Evolutionary conservation across 1,140 invertebrate genomes (phyloP), one percentile per base, ranked within the genome.

Genomic region (Drosophila repletoides): DNA sequence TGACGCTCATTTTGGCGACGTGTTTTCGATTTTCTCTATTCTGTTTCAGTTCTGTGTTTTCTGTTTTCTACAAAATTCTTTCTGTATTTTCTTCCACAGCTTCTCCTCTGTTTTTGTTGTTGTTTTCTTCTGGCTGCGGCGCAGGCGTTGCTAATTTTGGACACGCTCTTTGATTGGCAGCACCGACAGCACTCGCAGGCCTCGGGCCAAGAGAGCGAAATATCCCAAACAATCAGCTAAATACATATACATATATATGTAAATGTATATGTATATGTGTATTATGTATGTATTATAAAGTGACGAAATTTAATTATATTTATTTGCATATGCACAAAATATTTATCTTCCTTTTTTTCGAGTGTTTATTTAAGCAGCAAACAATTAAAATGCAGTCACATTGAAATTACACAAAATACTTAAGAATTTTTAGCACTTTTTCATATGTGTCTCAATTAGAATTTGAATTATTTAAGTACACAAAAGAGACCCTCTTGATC

Each of bases 1-100:
- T 90, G 53, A 72, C 88, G 67, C 77, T 89, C 86, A 89, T 84
- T 80, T 70, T 90, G 71, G 58, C 53, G 29, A 48, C 45, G 63
- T 43, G 12, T 58, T 45, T 65, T 53, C 14, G 29, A 38, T 10
- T 41, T 36, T 15, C n/a, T 19, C 7, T 49, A 28, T 43, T 67
- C n/a, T 48, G 22, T 21, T 22, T 31, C 26, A 5, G 22, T 24
- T 52, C 9, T 31, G 22, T 41, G n/a, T 15, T 9, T 40, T 33
- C 26, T 43, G 19, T 7, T 15, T 60, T 34, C 2, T 53, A 2
- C 24, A 10, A 7, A 7, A 12, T 24, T 43, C 14, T 12, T 46
- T 19, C 28, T 45, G 28, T 6, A 58, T 70, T 14, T 38, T 4
- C 19, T 55, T 56, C 15, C n/a, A n/a, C n/a, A n/a, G n/a, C n/a